phyloP scores from a whole-genome alignment of 2,888 invertebrate species.

The Thereva nobilitata region DNA sequence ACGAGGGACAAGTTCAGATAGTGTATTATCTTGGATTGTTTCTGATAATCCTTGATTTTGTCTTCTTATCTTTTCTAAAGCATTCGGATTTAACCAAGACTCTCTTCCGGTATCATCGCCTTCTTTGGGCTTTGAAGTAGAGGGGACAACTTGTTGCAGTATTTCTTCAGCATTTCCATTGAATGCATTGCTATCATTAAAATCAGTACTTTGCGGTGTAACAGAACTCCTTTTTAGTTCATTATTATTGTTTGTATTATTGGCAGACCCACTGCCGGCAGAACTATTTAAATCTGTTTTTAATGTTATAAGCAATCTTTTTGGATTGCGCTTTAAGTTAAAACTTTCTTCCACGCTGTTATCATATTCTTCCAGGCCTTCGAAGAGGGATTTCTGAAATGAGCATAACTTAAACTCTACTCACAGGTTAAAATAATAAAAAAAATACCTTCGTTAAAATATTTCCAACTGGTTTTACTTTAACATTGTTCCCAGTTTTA shows the following conservation, averaged over 20 bases:
- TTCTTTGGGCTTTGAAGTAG: constrained; percentile 6
- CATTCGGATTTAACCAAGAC: constrained; percentile 57
- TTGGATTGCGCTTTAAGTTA: constrained; percentile 67
- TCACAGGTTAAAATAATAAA: background rate
- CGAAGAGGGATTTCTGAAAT: constrained; percentile 77
- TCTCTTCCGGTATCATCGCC: constrained; percentile 45
- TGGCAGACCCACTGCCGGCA: constrained; percentile 29
- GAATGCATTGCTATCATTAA: background rate
- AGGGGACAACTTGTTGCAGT: background rate
- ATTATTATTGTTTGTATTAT: constrained; percentile 9
- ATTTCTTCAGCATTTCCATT: constrained; percentile 8
- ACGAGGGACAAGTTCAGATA: constrained; percentile 53
- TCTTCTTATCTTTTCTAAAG: constrained; percentile 49
- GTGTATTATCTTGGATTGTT: constrained; percentile 50
- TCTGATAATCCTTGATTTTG: constrained; percentile 38
- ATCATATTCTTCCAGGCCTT: constrained; percentile 83
- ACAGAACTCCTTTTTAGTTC: constrained; percentile 44
- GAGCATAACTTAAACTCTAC: background rate
- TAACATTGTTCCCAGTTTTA: constrained; percentile 61
- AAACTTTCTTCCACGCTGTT: constrained; percentile 65
- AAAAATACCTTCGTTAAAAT: constrained; percentile 47
- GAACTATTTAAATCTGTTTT: constrained; percentile 49
- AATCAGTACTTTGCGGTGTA: constrained; percentile 24
- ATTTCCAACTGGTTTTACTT: constrained; percentile 55
- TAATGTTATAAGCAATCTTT: constrained; percentile 73